Evolutionary conservation across 1,140 invertebrate species (phyloP).

Genomic region (Zaprionus vittiger): DNA sequence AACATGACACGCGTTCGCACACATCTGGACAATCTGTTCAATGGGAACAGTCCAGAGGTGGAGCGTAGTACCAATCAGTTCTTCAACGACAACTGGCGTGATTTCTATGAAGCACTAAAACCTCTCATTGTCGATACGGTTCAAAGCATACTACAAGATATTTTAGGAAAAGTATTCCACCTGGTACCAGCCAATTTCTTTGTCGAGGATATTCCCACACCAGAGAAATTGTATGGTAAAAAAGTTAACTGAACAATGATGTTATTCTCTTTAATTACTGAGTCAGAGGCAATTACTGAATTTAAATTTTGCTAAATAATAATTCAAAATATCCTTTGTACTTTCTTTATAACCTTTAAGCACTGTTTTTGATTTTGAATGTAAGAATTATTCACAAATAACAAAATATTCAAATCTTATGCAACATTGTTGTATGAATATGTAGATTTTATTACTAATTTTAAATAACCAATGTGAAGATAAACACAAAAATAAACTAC

Average conservation of each 20-base stretch:
- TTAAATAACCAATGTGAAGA: too few species aligned
- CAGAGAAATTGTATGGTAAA: slow-evolving; percentile 84
- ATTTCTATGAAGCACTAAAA: slow-evolving; percentile 87
- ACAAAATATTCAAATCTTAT: too few species aligned
- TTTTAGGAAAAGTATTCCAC: slow-evolving; percentile 87
- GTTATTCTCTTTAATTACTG: neutral
- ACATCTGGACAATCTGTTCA: slow-evolving; percentile 72
- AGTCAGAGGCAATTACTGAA: neutral
- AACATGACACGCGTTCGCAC: slow-evolving; percentile 83
- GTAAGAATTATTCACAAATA: too few species aligned
- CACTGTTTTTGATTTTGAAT: too few species aligned
- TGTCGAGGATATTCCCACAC: slow-evolving; percentile 75
- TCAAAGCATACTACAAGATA: slow-evolving; percentile 87
- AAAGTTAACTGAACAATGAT: slow-evolving; percentile 32
- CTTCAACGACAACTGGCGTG: slow-evolving; percentile 89
- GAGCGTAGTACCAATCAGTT: slow-evolving; percentile 89
- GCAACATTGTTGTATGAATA: too few species aligned
- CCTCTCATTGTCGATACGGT: slow-evolving; percentile 88
- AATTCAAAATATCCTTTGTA: too few species aligned
- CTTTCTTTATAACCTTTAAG: too few species aligned
- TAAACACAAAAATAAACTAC: too few species aligned
- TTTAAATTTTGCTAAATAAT: too few species aligned
- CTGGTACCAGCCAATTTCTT: slow-evolving; percentile 86
- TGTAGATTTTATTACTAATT: too few species aligned
- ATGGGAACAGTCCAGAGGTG: slow-evolving; percentile 74